Base-by-base conservation (phyloP, 2,888 invertebrate genomes). In the Rhagophthalmus giganteus region DNA sequence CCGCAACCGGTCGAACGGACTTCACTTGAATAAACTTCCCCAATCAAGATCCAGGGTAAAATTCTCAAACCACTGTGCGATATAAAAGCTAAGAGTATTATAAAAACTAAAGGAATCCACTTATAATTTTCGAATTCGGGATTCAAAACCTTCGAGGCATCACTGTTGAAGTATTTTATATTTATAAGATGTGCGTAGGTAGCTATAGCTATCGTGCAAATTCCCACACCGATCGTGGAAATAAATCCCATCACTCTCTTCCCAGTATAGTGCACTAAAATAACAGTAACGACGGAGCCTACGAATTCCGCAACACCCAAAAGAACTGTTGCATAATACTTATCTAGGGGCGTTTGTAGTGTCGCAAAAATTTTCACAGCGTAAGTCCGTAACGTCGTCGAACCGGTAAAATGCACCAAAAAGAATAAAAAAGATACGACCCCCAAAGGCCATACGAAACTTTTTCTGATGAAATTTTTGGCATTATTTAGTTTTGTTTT, bases 1-100 rank as follows among this genome's bases (percentile, higher is more conserved):
- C 90, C 90, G 0, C 87, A 85, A 0, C 87, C 88, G 1, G 81
- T 81, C 1, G 87, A 83, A 14, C 90, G 77, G 0, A 85, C 84
- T 50, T 82, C 81, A 0, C 82, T 80, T 20, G 85, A 82, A 66
- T 81, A 87, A 53, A 89, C 86, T 75, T 90, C 90, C 5, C 89
- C 89, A 26, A 87, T 85, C 6, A 90, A 76, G 55, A 90, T 82
- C 90, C 90, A 90, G 0, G 90, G 89, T 30, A 90, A 71, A 54
- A 87, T 73, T 38, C 88, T 77, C 32, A 90, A 85, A 0, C 85
- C 83, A 1, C 82, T 74, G 63, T 89, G 87, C 0, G 87, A 81
- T 33, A 87, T 74, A 60, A 89, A 82, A 0, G 88, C 87, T 2
- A 86, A 76, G 1, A 80, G 69, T 60, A 89, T 79, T 11, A 90